phyloP scores from a whole-genome alignment of 2,797 vertebrate genomes.

The Periparus ater region DNA sequence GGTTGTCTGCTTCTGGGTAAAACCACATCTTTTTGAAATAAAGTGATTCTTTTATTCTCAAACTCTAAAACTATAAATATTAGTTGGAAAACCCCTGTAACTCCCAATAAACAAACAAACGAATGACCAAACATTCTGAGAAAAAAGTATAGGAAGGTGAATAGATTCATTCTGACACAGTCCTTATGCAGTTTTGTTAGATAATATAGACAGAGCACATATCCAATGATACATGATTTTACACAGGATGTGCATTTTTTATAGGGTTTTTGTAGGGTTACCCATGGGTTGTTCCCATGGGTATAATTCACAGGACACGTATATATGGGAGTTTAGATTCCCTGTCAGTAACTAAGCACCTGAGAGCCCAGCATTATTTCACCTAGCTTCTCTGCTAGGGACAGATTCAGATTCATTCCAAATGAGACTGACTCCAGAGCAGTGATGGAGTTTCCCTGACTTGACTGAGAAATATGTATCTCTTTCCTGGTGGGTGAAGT shows the following conservation, averaged over 20 bases:
- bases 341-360: neutral
- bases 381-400: neutral
- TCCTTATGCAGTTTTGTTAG: neutral
- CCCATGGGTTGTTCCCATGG: neutral
- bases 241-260: neutral
- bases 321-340: neutral
- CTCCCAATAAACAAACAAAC: neutral
- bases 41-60: neutral
- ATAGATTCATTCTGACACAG: neutral
- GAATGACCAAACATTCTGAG: neutral
- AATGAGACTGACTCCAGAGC: neutral
- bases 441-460: neutral
- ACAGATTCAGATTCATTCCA: neutral
- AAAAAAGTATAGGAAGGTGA: neutral
- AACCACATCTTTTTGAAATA: neutral
- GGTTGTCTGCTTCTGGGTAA: neutral
- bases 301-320: neutral
- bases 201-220: neutral
- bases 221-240: accelerated
- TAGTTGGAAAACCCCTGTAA: neutral
- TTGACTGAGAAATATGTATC: too few species aligned
- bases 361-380: neutral
- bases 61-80: neutral
- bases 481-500: neutral
- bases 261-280: neutral